Evolutionary conservation across 2,888 invertebrate genomes (phyloP).

Genomic region (Macrophya alboannulata): DNA sequence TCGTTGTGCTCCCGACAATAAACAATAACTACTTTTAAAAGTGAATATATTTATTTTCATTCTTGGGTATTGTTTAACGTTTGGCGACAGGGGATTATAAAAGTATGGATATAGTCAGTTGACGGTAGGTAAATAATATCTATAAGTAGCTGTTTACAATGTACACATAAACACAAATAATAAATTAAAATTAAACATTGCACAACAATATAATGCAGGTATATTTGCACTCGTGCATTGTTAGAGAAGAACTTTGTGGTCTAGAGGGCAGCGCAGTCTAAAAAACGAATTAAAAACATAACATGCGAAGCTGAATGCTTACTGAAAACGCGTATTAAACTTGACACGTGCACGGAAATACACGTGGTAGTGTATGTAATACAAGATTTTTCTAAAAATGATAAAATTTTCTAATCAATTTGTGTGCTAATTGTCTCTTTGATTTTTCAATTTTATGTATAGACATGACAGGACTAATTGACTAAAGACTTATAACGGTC

Average conservation of each 20-base stretch:
- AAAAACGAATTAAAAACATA: not conserved
- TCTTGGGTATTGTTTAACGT: slow-evolving; percentile 66
- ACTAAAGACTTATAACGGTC: not conserved
- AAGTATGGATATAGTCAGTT: slow-evolving; percentile 66
- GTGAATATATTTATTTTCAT: slow-evolving; percentile 64
- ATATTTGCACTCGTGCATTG: slow-evolving; percentile 25
- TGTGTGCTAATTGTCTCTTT: not conserved
- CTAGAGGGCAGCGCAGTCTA: not conserved
- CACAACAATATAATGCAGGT: slow-evolving; percentile 61
- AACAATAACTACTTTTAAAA: slow-evolving; percentile 45
- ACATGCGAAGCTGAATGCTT: no score
- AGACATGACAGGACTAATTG: not conserved
- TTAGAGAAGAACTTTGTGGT: slow-evolving; percentile 6
- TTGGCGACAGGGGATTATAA: slow-evolving; percentile 67
- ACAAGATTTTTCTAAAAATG: not conserved
- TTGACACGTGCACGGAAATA: not conserved
- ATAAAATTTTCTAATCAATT: not conserved
- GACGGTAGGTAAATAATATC: slow-evolving; percentile 63
- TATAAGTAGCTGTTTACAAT: slow-evolving; percentile 64
- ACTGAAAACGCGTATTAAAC: not conserved
- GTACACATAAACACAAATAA: slow-evolving; percentile 72
- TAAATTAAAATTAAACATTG: slow-evolving; percentile 69
- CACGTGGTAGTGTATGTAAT: not conserved
- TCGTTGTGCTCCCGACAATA: slow-evolving; percentile 39
- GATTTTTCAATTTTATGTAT: not conserved